Conservation (phyloP, 2,113 vertebrate species). For the Polyodon spathula region DNA sequence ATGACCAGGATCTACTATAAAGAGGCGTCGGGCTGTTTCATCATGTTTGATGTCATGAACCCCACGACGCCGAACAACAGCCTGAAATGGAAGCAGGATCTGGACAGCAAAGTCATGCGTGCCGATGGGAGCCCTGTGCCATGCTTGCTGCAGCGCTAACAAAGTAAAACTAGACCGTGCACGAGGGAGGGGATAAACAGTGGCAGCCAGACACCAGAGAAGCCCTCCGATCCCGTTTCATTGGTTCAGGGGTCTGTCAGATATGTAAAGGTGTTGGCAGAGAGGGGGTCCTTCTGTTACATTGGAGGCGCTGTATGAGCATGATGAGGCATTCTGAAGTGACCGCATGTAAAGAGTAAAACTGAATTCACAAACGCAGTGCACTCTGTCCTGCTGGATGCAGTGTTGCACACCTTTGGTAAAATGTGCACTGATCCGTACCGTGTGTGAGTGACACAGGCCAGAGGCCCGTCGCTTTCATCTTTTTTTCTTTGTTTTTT, state of each 20-base stretch:
- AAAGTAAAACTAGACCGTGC: conserved; percentile 49
- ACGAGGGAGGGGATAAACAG: too few species aligned
- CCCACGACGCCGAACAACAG: conserved; percentile 64
- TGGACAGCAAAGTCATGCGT: conserved; percentile 67
- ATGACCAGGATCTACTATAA: conserved; percentile 79
- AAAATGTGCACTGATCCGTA: conserved; percentile 9
- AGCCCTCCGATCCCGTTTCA: too few species aligned
- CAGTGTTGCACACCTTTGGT: too few species aligned
- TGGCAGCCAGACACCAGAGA: too few species aligned
- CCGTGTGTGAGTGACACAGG: too few species aligned
- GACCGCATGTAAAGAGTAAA: not conserved
- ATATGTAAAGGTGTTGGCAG: too few species aligned
- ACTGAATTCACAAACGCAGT: accelerated
- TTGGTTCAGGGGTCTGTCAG: too few species aligned
- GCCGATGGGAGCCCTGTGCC: conserved; percentile 56
- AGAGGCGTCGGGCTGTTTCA: conserved; percentile 65
- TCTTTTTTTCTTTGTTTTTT: conserved; percentile 3
- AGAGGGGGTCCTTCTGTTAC: too few species aligned
- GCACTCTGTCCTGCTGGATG: too few species aligned
- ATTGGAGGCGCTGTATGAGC: not conserved
- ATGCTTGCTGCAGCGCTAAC: conserved; percentile 78
- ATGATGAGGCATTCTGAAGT: not conserved
- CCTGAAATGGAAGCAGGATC: conserved; percentile 73
- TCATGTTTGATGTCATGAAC: conserved; percentile 81
- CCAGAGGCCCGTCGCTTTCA: not conserved